Conservation (phyloP, 1,140 invertebrate species). For the Drosophila littoralis region DNA sequence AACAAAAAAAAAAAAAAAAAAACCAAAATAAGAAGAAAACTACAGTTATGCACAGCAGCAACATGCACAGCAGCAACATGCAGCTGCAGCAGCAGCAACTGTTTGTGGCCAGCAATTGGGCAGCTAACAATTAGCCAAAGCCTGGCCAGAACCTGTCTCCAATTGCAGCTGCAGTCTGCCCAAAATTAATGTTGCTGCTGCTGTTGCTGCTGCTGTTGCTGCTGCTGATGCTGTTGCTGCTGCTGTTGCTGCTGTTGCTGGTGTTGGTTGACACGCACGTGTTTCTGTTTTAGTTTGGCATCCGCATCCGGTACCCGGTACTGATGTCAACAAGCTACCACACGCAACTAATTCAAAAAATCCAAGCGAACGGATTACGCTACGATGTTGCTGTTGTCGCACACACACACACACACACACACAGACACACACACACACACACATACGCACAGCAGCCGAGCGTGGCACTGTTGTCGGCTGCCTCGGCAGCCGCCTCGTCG, state of each 20-base stretch:
- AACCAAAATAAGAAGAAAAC: too few relatives aligned
- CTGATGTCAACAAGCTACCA: slow-evolving; percentile 84
- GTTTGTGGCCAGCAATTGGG: background rate
- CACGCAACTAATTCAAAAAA: slow-evolving; percentile 83
- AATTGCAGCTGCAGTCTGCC: background rate
- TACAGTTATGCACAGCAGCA: slow-evolving; percentile 3
- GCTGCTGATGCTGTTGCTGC: slow-evolving; percentile 1
- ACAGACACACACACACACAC: background rate
- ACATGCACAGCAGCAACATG: slow-evolving; percentile 13
- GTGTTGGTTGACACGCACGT: slow-evolving; percentile 19
- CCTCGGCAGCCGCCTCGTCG: background rate
- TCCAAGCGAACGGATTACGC: slow-evolving; percentile 81
- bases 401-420: background rate
- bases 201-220: background rate
- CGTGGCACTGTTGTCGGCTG: too few relatives aligned
- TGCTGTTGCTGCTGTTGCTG: slow-evolving; percentile 2
- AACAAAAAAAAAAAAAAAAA: slow-evolving; percentile 19
- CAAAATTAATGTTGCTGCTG: too few relatives aligned
- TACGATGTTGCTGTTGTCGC: slow-evolving; percentile 10
- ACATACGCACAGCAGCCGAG: slow-evolving; percentile 3
- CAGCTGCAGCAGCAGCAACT: background rate
- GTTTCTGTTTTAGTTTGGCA: slow-evolving; percentile 31
- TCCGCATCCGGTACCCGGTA: slow-evolving; percentile 80
- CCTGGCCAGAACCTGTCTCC: background rate
- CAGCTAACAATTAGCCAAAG: slow-evolving; percentile 11